These are phyloP conservation scores for Drosophila greeni DNA, from an alignment of 2,888 invertebrate species.

Conservation along the genomic window DNA sequence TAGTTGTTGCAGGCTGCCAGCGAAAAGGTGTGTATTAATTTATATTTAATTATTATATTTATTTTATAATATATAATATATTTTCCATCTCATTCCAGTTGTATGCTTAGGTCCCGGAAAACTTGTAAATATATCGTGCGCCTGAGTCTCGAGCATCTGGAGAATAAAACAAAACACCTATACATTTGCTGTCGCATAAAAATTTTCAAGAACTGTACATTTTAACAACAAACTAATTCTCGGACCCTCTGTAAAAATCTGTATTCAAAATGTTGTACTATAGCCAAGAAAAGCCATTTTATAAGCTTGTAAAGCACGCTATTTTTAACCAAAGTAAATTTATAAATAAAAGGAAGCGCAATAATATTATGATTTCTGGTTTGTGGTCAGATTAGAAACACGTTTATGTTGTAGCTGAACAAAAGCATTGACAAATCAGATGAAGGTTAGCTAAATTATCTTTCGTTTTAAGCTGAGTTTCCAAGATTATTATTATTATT, in stretches of 20 bases:
- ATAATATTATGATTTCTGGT: constrained; percentile 8
- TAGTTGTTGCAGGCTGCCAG: constrained; percentile 33
- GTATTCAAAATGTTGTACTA: constrained; percentile 32
- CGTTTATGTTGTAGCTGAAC: constrained; percentile 13
- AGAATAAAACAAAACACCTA: constrained; percentile 34
- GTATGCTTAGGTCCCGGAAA: constrained; percentile 49
- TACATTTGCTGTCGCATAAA: constrained; percentile 63
- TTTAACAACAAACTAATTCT: constrained; percentile 49
- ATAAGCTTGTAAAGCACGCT: constrained; percentile 60
- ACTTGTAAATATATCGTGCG: constrained; percentile 47
- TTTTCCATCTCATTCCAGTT: constrained; percentile 23
- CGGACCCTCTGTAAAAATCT: constrained; percentile 51
- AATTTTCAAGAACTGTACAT: constrained; percentile 61
- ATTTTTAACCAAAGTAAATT: constrained; percentile 36
- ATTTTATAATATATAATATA: too few relatives aligned
- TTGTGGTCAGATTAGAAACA: constrained; percentile 18
- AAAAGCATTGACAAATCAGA: constrained; percentile 70
- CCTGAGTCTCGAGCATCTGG: constrained; percentile 23
- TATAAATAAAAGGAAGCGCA: constrained; percentile 19
- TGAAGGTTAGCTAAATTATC: constrained; percentile 22
- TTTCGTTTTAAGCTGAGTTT: neutral
- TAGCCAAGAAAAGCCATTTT: constrained; percentile 34
- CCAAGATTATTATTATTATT: too few relatives aligned
- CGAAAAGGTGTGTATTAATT: constrained; percentile 39
- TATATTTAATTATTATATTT: neutral